These are phyloP conservation scores for Beroe forskalii DNA, from an alignment of 37 sponge, comb jelly and placozoan genomes.

Conservation along the genomic window DNA sequence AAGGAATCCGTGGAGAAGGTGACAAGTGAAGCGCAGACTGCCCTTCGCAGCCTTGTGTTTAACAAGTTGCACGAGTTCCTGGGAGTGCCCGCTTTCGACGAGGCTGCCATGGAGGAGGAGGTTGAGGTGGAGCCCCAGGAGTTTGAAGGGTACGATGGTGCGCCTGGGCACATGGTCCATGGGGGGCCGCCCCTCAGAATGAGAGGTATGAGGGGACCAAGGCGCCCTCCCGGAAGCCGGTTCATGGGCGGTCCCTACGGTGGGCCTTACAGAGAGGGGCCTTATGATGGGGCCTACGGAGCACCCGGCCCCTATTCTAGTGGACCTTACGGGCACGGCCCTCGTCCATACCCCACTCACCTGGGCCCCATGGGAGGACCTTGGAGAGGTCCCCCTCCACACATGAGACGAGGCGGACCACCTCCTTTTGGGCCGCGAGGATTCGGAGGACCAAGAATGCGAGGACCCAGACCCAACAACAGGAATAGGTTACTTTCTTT, in stretches of 20 bases:
- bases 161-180: constrained; percentile 8
- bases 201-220: not conserved
- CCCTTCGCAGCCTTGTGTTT: not conserved
- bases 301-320: not conserved
- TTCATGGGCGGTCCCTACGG: constrained; percentile 30
- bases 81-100: not conserved
- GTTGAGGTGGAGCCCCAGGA: constrained; percentile 4
- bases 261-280: not conserved
- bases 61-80: constrained; percentile 45
- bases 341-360: constrained; percentile 8
- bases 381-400: constrained; percentile 24
- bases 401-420: constrained; percentile 26
- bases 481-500: constrained; percentile 16
- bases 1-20: not conserved
- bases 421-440: constrained; percentile 35
- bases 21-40: constrained; percentile 40
- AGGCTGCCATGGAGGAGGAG: not conserved
- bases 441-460: not conserved
- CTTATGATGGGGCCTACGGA: not conserved
- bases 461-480: constrained; percentile 32
- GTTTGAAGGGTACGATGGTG: constrained; percentile 55
- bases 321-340: not conserved
- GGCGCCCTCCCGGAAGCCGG: not conserved
- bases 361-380: constrained; percentile 14
- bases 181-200: not conserved